Percentiles rank a stretch among this genome's conserved stretches.
phyloP scores from a whole-genome alignment of 2,888 invertebrate genomes.

The Bedellia somnulentella region DNA sequence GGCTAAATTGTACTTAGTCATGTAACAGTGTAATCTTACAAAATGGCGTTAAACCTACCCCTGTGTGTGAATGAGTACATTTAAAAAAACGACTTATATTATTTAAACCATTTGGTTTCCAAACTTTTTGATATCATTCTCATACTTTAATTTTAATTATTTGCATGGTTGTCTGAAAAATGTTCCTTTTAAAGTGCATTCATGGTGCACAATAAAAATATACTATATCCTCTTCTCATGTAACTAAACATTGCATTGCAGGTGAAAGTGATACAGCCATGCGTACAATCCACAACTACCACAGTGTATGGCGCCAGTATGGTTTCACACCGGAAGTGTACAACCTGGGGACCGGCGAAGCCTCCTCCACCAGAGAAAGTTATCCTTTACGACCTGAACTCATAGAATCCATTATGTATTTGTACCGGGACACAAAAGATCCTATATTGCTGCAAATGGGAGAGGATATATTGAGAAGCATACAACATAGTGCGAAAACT shows the following conservation, averaged over 20 bases:
- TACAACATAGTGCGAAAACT: constrained; percentile 91
- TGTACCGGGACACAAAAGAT: constrained; percentile 93
- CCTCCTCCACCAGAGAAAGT: constrained; percentile 78
- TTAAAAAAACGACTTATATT: too few relatives aligned
- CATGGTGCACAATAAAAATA: too few relatives aligned
- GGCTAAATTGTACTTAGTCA: too few relatives aligned
- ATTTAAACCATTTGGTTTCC: too few relatives aligned
- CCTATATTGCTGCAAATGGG: constrained; percentile 90
- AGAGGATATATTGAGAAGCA: constrained; percentile 88
- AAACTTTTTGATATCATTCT: too few relatives aligned
- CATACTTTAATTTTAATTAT: too few relatives aligned
- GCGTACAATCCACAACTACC: constrained; percentile 93
- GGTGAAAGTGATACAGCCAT: constrained; percentile 90
- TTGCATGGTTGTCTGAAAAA: too few relatives aligned
- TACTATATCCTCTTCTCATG: too few relatives aligned
- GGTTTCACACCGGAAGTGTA: constrained; percentile 98
- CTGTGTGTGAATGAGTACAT: too few relatives aligned
- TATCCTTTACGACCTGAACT: constrained; percentile 96
- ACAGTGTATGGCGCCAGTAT: constrained; percentile 95
- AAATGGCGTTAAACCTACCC: too few relatives aligned
- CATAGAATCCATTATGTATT: constrained; percentile 94
- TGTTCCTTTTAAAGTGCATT: too few relatives aligned
- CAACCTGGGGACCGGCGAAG: constrained; percentile 87
- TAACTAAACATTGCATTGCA: constrained; percentile 14
- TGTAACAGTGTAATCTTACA: too few relatives aligned